Evolutionary conservation across 2,888 invertebrate species (phyloP), one percentile per base, ranked within the genome.

Genomic region (Conomelus anceps): DNA sequence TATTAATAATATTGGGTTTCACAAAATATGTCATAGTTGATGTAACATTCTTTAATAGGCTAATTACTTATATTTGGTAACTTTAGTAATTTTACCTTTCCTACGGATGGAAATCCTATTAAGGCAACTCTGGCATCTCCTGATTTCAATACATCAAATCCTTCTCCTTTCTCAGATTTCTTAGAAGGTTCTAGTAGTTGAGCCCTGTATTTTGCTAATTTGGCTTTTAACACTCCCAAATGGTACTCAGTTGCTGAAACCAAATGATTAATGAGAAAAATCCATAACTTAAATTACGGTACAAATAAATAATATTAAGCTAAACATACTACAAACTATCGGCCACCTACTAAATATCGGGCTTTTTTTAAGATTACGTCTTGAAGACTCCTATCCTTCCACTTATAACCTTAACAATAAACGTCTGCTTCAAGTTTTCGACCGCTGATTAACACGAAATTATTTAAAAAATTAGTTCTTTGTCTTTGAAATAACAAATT

Each of bases 121-220:
- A 99, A 95, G 9, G 99, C 99, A 20, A 99, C 98, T 92, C 99
- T 95, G 11, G 99, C 99, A 96, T 99, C 99, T 87, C 99, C 99
- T 92, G 99, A 99, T 94, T 99, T 99, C 92, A 99, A 95, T 13
- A 99, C 99, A 96, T 99, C 99, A 94, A 99, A 99, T 0, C 99
- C 99, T 94, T 98, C 98, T 23, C 98, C 98, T 93, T 99, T 99
- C 91, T 98, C 98, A 6, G 96, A 94, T 93, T 99, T 99, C 92
- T 98, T 98, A 0, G 97, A 95, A 0, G 99, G 99, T 93, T 99
- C 99, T 89, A 99, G 93, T 85, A 99, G 94, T 93, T 99, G 99
- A 0, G 98, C 97, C 41, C 99, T 95, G 93, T 98, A 98, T 93
- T 99, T 99, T 0, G 99, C 99, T 93, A 99, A 94, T 94, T 98